phyloP scores from a whole-genome alignment of 2,113 vertebrate species.

The Tylochromis polylepis region DNA sequence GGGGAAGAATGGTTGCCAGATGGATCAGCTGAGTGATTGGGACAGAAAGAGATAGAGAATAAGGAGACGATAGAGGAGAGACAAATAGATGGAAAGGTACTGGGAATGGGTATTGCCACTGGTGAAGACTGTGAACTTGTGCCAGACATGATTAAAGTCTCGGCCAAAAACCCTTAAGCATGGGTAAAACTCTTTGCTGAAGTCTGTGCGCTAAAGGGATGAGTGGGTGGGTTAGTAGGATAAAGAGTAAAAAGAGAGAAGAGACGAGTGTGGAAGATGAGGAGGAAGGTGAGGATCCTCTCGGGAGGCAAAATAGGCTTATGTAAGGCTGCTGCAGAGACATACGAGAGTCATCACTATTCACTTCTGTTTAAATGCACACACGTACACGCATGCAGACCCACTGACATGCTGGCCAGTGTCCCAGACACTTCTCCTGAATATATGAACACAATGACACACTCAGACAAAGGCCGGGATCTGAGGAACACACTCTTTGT shows the following conservation, averaged over 20 bases:
- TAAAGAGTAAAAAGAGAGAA: conserved; percentile 1
- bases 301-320: conserved; percentile 48
- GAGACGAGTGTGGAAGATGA: neutral
- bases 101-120: conserved; percentile 19
- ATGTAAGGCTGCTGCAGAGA: conserved; percentile 42
- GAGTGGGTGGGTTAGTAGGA: conserved; percentile 54
- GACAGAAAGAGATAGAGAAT: conserved; percentile 4
- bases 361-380: conserved; percentile 50
- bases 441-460: neutral
- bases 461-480: conserved; percentile 28
- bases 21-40: conserved; percentile 25
- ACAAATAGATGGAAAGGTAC: neutral
- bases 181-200: conserved; percentile 31
- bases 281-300: conserved; percentile 45
- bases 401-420: conserved; percentile 23
- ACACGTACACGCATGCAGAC: neutral
- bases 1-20: conserved; percentile 41
- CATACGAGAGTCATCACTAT: conserved; percentile 29
- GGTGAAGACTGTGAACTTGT: conserved; percentile 29
- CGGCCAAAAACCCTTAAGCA: conserved; percentile 41
- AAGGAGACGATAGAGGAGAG: neutral
- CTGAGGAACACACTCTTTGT: neutral
- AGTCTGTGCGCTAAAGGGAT: conserved; percentile 31
- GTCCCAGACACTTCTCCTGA: conserved; percentile 17
- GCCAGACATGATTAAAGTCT: conserved; percentile 55